These are phyloP conservation scores for Ophion costatus DNA, from an alignment of 2,888 invertebrate genomes.

Conservation along the genomic window DNA sequence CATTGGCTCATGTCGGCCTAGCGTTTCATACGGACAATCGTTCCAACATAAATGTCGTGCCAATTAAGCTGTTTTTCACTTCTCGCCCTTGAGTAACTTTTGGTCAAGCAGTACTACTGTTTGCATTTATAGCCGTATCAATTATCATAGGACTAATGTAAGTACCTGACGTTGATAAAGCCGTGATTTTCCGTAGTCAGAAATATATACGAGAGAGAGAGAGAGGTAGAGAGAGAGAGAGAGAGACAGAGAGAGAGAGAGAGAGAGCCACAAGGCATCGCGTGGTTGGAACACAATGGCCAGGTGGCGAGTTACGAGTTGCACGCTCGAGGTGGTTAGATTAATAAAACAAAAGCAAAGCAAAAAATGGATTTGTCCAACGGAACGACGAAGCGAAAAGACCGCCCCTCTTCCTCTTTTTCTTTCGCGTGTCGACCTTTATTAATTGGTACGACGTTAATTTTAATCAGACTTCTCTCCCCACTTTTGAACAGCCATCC, in stretches of 20 bases:
- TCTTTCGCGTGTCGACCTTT: conserved; percentile 74
- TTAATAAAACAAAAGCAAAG: conserved; percentile 38
- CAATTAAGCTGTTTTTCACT: too few species aligned
- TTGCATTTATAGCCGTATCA: too few species aligned
- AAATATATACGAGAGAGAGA: background rate
- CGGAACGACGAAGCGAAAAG: conserved; percentile 52
- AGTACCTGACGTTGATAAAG: too few species aligned
- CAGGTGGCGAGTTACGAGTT: conserved; percentile 61
- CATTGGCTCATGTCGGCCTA: too few species aligned
- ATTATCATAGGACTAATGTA: too few species aligned
- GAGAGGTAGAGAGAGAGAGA: background rate
- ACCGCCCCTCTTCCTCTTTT: conserved; percentile 64
- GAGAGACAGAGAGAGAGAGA: conserved; percentile 4
- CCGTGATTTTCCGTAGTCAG: background rate
- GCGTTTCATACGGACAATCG: too few species aligned
- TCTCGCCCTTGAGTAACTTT: too few species aligned
- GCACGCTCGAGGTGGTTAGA: conserved; percentile 59
- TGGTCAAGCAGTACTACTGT: too few species aligned
- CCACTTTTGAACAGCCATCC: conserved; percentile 51
- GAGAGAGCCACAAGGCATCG: conserved; percentile 36
- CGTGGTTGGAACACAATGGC: conserved; percentile 65
- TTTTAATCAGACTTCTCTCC: conserved; percentile 77
- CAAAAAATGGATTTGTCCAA: conserved; percentile 73
- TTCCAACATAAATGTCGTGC: too few species aligned
- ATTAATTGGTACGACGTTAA: conserved; percentile 77